Percentiles rank a stretch among this genome's conserved stretches.
phyloP scores from a whole-genome alignment of 1,140 invertebrate genomes.

The Mactra quadrangularis region DNA sequence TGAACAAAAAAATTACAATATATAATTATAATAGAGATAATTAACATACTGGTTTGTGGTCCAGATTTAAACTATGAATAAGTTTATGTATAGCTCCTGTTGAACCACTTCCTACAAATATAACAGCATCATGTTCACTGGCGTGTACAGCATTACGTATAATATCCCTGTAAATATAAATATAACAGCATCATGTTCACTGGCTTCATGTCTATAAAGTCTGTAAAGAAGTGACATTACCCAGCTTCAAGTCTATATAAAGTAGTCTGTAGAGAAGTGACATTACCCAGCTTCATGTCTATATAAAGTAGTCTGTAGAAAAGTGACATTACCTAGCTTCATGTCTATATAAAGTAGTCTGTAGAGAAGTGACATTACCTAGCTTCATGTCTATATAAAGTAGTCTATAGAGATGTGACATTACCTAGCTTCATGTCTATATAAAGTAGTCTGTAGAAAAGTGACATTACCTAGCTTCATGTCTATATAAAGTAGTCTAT shows the following conservation, averaged over 20 bases:
- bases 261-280: slow-evolving; percentile 94
- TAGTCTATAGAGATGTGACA: slow-evolving; percentile 94
- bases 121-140: slow-evolving; percentile 91
- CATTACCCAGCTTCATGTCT: slow-evolving; percentile 89
- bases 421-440: slow-evolving; percentile 90
- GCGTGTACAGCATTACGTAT: slow-evolving; percentile 92
- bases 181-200: slow-evolving; percentile 66
- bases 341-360: slow-evolving; percentile 94
- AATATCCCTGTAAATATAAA: slow-evolving; percentile 88
- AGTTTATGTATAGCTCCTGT: slow-evolving; percentile 90
- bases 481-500: slow-evolving; percentile 94
- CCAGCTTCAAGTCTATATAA: slow-evolving; percentile 90
- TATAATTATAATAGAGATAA: too few relatives aligned
- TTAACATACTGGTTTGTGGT: slow-evolving; percentile 84
- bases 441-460: slow-evolving; percentile 93
- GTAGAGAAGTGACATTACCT: slow-evolving; percentile 92
- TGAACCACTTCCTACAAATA: slow-evolving; percentile 91
- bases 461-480: slow-evolving; percentile 89
- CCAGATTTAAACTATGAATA: slow-evolving; percentile 87
- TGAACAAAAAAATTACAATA: too few relatives aligned
- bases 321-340: slow-evolving; percentile 89
- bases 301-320: slow-evolving; percentile 94
- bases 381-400: slow-evolving; percentile 90
- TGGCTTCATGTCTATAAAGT: slow-evolving; percentile 91
- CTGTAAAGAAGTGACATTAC: slow-evolving; percentile 93